Evolutionary conservation across 2,888 invertebrate genomes (phyloP), one percentile per base, ranked within the genome.

Genomic region (Antheraea yamamai): DNA sequence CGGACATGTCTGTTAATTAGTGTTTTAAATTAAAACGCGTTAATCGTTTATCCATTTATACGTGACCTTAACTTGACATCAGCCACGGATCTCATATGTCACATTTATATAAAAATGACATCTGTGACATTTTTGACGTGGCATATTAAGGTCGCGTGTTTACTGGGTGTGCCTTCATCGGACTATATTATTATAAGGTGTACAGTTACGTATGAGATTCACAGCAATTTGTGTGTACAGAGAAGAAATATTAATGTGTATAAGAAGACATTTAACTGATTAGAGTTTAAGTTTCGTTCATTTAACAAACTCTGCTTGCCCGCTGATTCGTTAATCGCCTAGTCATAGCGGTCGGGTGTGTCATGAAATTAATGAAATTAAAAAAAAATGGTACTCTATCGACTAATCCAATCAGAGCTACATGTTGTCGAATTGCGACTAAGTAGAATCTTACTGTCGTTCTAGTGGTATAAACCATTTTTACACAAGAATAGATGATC

Each of bases 151-250:
- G 47, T 47, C 47, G 47, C 47, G 47, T 47, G 47, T 47, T 47
- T 47, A 47, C 47, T 47, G 18, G 55, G 4, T 30, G 70, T 39
- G 39, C 39, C 70, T 55, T 70, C 55, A 77, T 73, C 77, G 76
- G 76, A 23, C 16, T 79, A 77, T 80, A 80, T 80, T 81, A 79
- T 83, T 86, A 85, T 88, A 88, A 85, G 88, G 84, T 94, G 93
- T 94, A 95, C 94, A 94, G 94, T 95, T 95, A 95, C 94, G 91
- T 89, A 92, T 95, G 94, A 95, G 94, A 95, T 95, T 95, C 89
- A 86, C 86, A 85, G 82, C 82, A 82, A 83, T 79, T 87, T 87
- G 85, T 88, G 87, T 92, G 88, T 91, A 91, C 89, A 91, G 47
- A 47, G 12, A 47, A 12, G 47, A 12, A 47, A 12, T 88, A 87